Evolutionary conservation across 2,888 invertebrate species (phyloP), one percentile per base, ranked within the genome.

Genomic region (Lottia gigantea): DNA sequence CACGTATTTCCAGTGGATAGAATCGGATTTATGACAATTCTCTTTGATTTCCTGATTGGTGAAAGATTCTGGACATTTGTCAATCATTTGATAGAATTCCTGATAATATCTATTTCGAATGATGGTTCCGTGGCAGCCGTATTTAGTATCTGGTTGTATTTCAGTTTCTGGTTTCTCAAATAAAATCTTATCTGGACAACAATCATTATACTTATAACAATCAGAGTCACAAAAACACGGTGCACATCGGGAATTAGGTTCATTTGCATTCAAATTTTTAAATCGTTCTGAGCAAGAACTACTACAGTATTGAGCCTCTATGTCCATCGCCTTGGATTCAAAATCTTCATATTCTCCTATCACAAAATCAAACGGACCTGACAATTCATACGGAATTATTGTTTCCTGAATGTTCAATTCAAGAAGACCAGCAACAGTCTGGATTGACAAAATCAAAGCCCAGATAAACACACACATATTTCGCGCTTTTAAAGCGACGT

Each of bases 211-310:
- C 6, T 47, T 19, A 15, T 31, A 49, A 23, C 68, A 68, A 31
- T 64, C 63, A 14, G n/a, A 49, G 49, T 68, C 68, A 64, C 68
- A 68, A 63, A 15, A 25, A 49, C 68, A 68, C 15, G 19, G 16
- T 15, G 64, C 46, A 19, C 68, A 68, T 15, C 49, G 23, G 2
- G 16, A 1, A 12, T 61, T 62, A 62, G 16, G 16, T 2, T 3
- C 2, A 15, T 0, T 2, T 6, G 7, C 47, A 31, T 12, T 2
- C 7, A 7, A 1, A n/a, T n/a, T 14, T n/a, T 47, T 12, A 15
- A 31, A 15, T 11, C 62, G 62, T 23, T 68, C 23, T 23, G 19
- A n/a, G n/a, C 68, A 68, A n/a, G 15, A 3, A 2, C 26, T 61
- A 0, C 26, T n/a, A 16, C 68, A 68, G 25, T 62, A 40, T 31